These are phyloP conservation scores for Toxonevra muliebris DNA, from an alignment of 2,888 invertebrate genomes.

Conservation along the genomic window DNA sequence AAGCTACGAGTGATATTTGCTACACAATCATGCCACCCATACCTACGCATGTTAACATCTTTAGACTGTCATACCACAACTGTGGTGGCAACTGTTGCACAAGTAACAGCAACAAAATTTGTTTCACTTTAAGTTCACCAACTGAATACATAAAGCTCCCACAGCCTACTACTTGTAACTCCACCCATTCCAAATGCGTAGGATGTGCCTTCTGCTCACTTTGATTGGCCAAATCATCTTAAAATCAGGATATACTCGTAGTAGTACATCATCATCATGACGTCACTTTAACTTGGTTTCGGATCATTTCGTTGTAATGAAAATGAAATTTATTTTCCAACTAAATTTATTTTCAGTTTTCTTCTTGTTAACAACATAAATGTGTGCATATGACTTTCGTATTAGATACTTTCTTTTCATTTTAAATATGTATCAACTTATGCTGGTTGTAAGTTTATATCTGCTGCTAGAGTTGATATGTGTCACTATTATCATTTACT, in stretches of 20 bases:
- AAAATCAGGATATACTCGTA: conserved; percentile 57
- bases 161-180: neutral
- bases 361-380: neutral
- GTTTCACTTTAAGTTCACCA: too few species aligned
- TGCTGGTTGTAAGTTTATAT: neutral
- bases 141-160: too few species aligned
- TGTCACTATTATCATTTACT: too few species aligned
- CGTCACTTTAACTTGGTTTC: conserved; percentile 32
- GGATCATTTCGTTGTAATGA: conserved; percentile 32
- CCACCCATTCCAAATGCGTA: conserved; percentile 21
- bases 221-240: conserved; percentile 65
- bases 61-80: neutral
- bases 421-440: neutral
- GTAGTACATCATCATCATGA: conserved; percentile 30
- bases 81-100: conserved; percentile 22
- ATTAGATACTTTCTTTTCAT: neutral
- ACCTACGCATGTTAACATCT: neutral
- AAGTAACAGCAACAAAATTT: conserved; percentile 2
- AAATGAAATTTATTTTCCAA: conserved; percentile 22
- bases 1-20: conserved; percentile 56
- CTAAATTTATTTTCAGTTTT: conserved; percentile 6
- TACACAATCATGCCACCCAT: conserved; percentile 13
- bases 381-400: neutral
- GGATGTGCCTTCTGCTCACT: conserved; percentile 35
- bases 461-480: neutral